A percentile compares a stretch with the other conserved stretches of the same genome.
phyloP scores from a whole-genome alignment of 1,140 invertebrate species.

The Conus betulinus region DNA sequence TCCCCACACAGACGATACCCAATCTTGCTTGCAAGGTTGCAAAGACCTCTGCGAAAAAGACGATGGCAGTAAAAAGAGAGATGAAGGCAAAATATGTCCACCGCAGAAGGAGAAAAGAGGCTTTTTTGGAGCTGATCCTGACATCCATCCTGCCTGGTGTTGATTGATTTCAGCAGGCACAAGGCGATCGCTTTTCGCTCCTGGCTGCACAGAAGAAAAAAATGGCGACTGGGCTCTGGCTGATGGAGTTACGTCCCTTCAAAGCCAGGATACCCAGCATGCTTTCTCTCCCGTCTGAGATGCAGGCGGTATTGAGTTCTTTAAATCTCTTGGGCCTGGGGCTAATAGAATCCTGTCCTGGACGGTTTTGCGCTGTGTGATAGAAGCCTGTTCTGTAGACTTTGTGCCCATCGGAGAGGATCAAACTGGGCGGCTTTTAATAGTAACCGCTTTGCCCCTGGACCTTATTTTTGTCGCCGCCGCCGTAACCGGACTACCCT shows the following conservation, averaged over 20 bases:
- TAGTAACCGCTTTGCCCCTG: too few relatives aligned
- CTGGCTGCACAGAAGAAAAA: not conserved
- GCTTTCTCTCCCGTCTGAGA: not conserved
- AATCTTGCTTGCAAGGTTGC: too few relatives aligned
- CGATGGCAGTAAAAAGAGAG: too few relatives aligned
- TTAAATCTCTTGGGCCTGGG: not conserved
- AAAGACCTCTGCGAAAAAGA: too few relatives aligned
- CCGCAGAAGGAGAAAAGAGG: conserved; percentile 1
- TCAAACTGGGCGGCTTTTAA: too few relatives aligned
- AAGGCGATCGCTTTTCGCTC: conserved; percentile 2
- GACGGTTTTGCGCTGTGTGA: not conserved
- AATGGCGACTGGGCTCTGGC: not conserved
- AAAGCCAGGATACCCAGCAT: not conserved
- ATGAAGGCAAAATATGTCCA: too few relatives aligned
- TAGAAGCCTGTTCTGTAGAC: too few relatives aligned
- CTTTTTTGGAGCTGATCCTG: conserved; percentile 6
- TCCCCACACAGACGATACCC: too few relatives aligned
- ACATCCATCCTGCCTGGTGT: not conserved
- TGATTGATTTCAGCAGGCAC: not conserved
- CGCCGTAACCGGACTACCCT: too few relatives aligned
- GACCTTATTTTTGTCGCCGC: too few relatives aligned
- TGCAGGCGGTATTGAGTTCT: not conserved
- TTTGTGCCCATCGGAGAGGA: too few relatives aligned
- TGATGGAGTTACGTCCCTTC: conserved; percentile 14
- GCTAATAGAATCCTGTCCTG: not conserved